phyloP scores from a whole-genome alignment of 1,140 invertebrate species.

The Potamilus streckersoni region DNA sequence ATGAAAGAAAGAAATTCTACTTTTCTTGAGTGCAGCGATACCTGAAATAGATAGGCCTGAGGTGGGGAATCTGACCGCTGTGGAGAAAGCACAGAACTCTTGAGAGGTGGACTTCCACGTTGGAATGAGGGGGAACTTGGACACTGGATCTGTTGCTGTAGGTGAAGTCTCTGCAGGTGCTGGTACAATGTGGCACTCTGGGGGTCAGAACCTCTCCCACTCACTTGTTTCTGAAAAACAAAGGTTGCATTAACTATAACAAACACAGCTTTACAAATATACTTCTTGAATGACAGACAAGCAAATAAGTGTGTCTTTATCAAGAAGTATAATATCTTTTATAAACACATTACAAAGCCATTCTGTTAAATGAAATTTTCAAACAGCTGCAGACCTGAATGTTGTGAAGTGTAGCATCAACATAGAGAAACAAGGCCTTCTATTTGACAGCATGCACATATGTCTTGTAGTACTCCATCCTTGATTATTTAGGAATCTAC shows the following conservation, averaged over 20 bases:
- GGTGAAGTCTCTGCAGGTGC: slow-evolving; percentile 69
- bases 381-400: not conserved
- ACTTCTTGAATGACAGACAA: not conserved
- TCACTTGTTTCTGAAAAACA: slow-evolving; percentile 61
- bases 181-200: slow-evolving; percentile 63
- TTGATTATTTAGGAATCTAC: too few species aligned
- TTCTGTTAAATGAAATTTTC: not conserved
- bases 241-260: not conserved
- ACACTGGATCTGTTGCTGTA: slow-evolving; percentile 61
- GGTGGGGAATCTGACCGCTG: slow-evolving; percentile 41
- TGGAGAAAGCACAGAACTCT: slow-evolving; percentile 9
- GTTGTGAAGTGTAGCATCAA: not conserved
- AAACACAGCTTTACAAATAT: not conserved
- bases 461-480: too few species aligned
- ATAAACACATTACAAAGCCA: not conserved
- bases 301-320: too few species aligned
- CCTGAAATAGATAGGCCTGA: not conserved
- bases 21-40: too few species aligned
- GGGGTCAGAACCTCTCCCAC: slow-evolving; percentile 58
- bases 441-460: too few species aligned
- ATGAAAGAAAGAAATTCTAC: too few species aligned
- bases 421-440: too few species aligned
- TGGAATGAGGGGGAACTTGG: slow-evolving; percentile 33
- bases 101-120: slow-evolving; percentile 36
- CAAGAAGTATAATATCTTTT: not conserved